Percentiles rank a stretch among this genome's conserved stretches.
Conservation (phyloP, 1,140 invertebrate genomes). For the Drosophila tropicalis region DNA sequence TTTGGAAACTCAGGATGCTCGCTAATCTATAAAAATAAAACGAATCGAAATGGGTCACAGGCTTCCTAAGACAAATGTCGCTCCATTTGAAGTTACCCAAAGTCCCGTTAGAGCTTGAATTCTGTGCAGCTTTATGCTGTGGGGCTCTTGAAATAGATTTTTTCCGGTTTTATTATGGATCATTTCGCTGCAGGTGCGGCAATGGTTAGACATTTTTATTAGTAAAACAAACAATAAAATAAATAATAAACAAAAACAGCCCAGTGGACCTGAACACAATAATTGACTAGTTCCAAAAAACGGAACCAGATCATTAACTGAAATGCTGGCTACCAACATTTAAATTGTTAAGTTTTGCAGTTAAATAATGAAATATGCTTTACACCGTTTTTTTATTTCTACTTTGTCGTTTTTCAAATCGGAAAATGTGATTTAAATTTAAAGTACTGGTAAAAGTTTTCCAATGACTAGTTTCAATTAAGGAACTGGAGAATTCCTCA, state of each 20-base stretch:
- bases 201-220: constrained; percentile 40
- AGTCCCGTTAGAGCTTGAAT: constrained; percentile 62
- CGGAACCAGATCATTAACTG: neutral
- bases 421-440: too few relatives aligned
- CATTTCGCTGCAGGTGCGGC: constrained; percentile 59
- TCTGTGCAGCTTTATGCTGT: constrained; percentile 58
- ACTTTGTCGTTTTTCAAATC: too few relatives aligned
- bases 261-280: neutral
- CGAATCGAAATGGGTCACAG: neutral
- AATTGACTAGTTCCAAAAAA: neutral
- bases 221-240: neutral
- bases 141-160: constrained; percentile 50
- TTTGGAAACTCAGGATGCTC: constrained; percentile 38
- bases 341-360: neutral
- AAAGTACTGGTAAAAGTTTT: too few relatives aligned
- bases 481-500: neutral
- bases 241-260: neutral
- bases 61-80: constrained; percentile 5
- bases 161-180: constrained; percentile 39
- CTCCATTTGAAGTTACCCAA: constrained; percentile 44
- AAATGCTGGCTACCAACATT: neutral
- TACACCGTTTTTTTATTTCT: too few relatives aligned
- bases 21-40: constrained; percentile 29
- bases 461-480: too few relatives aligned
- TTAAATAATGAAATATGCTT: too few relatives aligned